Base-by-base conservation (phyloP, 2,888 invertebrate genomes). In the Scaptomyza parva region DNA sequence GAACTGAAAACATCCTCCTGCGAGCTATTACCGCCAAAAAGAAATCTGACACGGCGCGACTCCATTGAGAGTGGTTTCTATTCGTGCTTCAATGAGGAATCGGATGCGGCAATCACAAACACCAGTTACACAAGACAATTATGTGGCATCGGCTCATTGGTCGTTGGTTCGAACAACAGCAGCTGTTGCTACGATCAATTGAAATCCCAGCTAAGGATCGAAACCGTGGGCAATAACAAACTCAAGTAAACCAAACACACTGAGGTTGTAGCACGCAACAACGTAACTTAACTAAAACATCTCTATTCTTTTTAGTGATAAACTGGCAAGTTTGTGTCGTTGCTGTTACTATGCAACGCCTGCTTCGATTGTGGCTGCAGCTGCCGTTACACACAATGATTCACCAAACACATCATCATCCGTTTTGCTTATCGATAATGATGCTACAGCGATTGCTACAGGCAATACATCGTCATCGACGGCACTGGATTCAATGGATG, bases 61-160 rank as follows among this genome's bases (percentile, higher is more conserved):
- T 97, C 97, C 18, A 97, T 97, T 90, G 97, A 97, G 91, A 96
- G 96, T 78, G 97, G 97, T 18, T 97, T 97, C 90, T 97, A 96
- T 93, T 96, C 96, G 57, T 96, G 96, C 82, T 95, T 96, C 70
- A 96, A 96, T 86, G 96, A 96, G 89, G 96, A 96, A 89, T 93
- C 94, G 70, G 96, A 96, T 89, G 93, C 94, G 78, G 93, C 94
- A 77, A 94, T 94, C 61, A 92, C 89, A 24, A 79, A 80, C 45
- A 89, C 76, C 11, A 89, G 68, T 24, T 89, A 88, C 37, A 86
- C 67, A 39, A 74, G 88, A 0, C 89, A 90, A 41, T 57, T 90
- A 18, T 88, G 88, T 48, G 86, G 88, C 48, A 73, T 80, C 9
- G 76, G 77, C 0, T 61, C 84, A 4, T 53, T 90, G 44, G 79